Evolutionary conservation across 2,113 vertebrate genomes (phyloP).

Genomic region (Corythoichthys haematopterus): DNA sequence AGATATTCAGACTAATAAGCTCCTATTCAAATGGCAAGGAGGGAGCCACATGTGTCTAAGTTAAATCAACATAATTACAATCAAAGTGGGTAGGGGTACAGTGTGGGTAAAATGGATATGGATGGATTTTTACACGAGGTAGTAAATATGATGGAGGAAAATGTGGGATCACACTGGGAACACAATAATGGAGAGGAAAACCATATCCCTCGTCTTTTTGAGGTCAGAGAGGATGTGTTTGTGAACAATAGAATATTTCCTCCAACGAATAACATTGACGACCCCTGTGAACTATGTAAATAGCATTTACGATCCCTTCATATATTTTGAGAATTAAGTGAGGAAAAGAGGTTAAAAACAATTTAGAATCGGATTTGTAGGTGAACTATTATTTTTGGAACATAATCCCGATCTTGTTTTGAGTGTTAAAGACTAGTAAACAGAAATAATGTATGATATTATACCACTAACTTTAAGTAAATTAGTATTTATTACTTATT

Average conservation of each 20-base stretch:
- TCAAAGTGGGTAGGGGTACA: constrained; percentile 80
- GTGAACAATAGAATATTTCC: constrained; percentile 5
- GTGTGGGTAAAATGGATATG: constrained; percentile 53
- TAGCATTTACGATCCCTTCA: neutral
- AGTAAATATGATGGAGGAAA: constrained; percentile 36
- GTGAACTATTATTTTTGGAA: neutral
- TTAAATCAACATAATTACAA: constrained; percentile 99
- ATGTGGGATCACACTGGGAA: constrained; percentile 40
- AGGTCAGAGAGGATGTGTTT: constrained; percentile 26
- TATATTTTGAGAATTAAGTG: neutral
- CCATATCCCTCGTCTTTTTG: constrained; percentile 23
- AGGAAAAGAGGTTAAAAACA: neutral
- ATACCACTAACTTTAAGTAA: too few species aligned
- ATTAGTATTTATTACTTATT: too few species aligned
- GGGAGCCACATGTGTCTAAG: constrained; percentile 78
- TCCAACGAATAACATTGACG: neutral
- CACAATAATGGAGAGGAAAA: constrained; percentile 39
- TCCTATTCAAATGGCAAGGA: constrained; percentile 76
- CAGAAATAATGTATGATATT: too few species aligned
- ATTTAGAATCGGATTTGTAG: neutral
- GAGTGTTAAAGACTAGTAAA: too few species aligned
- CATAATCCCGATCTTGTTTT: too few species aligned
- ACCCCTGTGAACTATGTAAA: neutral
- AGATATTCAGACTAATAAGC: constrained; percentile 99
- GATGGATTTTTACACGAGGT: constrained; percentile 48